These are phyloP conservation scores for Altica lythri DNA, from an alignment of 2,888 invertebrate genomes.

Conservation along the genomic window DNA sequence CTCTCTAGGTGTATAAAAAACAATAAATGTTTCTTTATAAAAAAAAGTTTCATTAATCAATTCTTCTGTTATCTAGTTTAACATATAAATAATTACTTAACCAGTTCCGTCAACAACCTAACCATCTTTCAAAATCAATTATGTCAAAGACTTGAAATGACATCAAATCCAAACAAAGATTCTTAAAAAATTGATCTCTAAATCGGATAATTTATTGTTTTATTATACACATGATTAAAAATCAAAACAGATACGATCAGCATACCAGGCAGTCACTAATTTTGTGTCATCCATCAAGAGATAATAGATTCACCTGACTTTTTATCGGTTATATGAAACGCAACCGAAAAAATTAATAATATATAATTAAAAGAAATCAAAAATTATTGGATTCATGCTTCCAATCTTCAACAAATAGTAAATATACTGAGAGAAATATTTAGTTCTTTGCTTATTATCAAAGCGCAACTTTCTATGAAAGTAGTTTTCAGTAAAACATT, in stretches of 20 bases:
- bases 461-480: no score
- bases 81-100: no score
- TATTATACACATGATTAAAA: constrained; percentile 40
- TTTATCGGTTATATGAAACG: constrained; percentile 27
- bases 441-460: no score
- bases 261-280: constrained; percentile 37
- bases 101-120: no score
- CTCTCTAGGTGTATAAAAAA: no score
- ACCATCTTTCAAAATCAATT: no score
- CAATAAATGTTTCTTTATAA: no score
- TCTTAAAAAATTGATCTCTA: constrained; percentile 26
- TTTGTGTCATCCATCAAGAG: constrained; percentile 41
- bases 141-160: constrained; percentile 27
- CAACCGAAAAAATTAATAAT: neutral
- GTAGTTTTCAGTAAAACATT: no score
- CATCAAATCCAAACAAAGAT: constrained; percentile 22
- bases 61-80: no score
- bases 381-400: neutral
- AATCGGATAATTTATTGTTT: constrained; percentile 38
- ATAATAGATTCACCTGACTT: constrained; percentile 35
- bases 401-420: neutral
- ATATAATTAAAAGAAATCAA: neutral
- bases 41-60: no score
- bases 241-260: constrained; percentile 39
- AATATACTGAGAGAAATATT: no score